Base-by-base conservation (phyloP, 2,113 vertebrate species). In the Anguilla japonica region DNA sequence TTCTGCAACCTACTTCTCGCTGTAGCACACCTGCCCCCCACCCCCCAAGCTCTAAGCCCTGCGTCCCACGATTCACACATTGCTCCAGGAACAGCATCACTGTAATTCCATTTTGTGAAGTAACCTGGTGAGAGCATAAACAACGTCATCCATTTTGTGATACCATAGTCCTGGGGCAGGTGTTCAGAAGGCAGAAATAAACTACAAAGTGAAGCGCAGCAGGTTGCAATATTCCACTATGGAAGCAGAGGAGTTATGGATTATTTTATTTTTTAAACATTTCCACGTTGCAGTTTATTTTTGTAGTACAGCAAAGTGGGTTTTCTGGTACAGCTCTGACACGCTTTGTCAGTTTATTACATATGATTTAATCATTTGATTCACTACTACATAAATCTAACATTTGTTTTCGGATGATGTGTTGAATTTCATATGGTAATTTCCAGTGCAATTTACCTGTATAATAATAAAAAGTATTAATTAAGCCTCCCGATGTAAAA, bases 101-200 rank as follows among this genome's bases (percentile, higher is more conserved):
- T 43, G 41, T 81, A 41, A 81, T 81, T 41, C 81, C 22, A 14
- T 53, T 82, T 82, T 50, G 46, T 46, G 81, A 82, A 15, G 81
- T 82, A 82, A 82, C 81, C 81, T 50, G 26, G 81, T 43, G n/a
- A 34, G 81, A 82, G 41, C 41, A 81, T 81, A 82, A 82, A 82
- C 41, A 50, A 22, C n/a, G 81, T 46, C 46, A 82, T 82, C 81
- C 81, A 50, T 82, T 82, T 50, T 82, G 81, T n/a, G 26, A 50
- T 43, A 26, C 79, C 20, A 22, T 26, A 15, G 46, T 50, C 41
- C 81, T 46, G 81, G 41, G 41, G 81, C 41, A 41, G 41, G 18
- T 82, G 41, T 84, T 83, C 79, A 63, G 71, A 63, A 84, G n/a
- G 82, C 26, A n/a, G 39, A 9, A 75, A 75, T 75, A 71, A n/a